Conservation (phyloP, 2,113 vertebrate genomes). For the Pollimyrus isidori region DNA sequence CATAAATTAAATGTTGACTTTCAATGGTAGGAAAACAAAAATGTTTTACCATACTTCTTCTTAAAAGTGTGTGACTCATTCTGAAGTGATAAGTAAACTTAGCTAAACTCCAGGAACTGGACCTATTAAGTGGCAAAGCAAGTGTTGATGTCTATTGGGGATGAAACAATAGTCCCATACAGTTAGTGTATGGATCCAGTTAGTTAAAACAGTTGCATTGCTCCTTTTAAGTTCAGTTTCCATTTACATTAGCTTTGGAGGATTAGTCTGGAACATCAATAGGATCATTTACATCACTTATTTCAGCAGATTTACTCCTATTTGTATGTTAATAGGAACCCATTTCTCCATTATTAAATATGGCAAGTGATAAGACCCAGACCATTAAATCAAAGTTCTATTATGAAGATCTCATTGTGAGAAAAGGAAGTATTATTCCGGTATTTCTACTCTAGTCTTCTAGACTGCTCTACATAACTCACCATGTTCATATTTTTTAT, state of each 20-base stretch:
- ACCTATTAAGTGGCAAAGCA: background rate
- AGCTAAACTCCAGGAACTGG: background rate
- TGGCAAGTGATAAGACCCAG: constrained; percentile 9
- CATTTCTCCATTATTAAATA: constrained; percentile 13
- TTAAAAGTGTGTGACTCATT: background rate
- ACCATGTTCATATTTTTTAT: background rate
- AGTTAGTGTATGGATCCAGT: background rate
- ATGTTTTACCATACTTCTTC: background rate
- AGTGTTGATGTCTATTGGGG: background rate
- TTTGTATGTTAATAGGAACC: constrained; percentile 16
- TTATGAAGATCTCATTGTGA: constrained; percentile 13
- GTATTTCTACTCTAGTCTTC: background rate
- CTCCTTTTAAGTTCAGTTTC: background rate
- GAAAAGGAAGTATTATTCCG: background rate
- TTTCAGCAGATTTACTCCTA: constrained; percentile 4
- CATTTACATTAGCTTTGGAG: background rate
- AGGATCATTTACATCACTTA: constrained; percentile 8
- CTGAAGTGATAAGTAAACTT: background rate
- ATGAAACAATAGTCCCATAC: background rate
- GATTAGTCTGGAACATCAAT: background rate
- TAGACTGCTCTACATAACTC: background rate
- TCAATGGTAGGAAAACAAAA: background rate
- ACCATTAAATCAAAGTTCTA: constrained; percentile 16
- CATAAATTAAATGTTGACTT: background rate
- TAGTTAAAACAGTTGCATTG: background rate